A percentile compares a stretch with the other conserved stretches of the same genome.
Conservation (phyloP, 2,797 vertebrate genomes). For the Anabas testudineus region DNA sequence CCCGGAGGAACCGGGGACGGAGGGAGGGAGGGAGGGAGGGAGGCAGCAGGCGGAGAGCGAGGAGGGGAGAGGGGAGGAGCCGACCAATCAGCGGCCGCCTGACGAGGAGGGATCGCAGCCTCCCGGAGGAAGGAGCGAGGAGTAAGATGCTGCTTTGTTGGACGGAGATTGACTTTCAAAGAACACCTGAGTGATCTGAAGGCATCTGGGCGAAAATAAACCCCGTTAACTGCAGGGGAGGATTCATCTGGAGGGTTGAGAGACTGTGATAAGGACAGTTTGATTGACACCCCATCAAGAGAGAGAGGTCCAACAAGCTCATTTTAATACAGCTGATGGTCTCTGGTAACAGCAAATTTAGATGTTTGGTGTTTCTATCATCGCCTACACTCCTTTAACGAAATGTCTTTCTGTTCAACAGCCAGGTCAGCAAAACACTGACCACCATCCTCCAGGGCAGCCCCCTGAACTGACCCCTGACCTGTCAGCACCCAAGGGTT, state of each 20-base stretch:
- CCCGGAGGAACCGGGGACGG: constrained; percentile 36
- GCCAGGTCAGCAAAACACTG: no score
- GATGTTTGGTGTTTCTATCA: no score
- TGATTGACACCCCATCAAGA: no score
- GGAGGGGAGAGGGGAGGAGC: constrained; percentile 32
- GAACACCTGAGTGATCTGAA: constrained; percentile 16
- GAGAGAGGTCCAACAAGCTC: no score
- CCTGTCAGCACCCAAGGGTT: no score
- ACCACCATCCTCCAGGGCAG: no score
- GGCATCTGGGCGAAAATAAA: constrained; percentile 28
- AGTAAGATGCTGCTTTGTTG: constrained; percentile 44
- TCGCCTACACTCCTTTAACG: no score
- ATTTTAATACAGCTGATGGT: no score
- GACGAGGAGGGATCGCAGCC: constrained; percentile 39
- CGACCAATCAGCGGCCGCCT: constrained; percentile 76
- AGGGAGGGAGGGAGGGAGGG: constrained; percentile 13
- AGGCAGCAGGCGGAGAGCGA: constrained; percentile 12
- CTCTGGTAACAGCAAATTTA: no score
- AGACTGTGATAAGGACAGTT: background rate
- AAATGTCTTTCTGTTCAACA: no score
- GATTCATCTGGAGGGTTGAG: background rate
- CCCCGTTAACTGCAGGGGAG: background rate
- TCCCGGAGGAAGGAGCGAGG: no score
- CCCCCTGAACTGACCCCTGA: no score
- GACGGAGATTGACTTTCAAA: constrained; percentile 11